These are phyloP conservation scores for Aphodius granarius DNA, from an alignment of 2,888 invertebrate species.

Conservation along the genomic window DNA sequence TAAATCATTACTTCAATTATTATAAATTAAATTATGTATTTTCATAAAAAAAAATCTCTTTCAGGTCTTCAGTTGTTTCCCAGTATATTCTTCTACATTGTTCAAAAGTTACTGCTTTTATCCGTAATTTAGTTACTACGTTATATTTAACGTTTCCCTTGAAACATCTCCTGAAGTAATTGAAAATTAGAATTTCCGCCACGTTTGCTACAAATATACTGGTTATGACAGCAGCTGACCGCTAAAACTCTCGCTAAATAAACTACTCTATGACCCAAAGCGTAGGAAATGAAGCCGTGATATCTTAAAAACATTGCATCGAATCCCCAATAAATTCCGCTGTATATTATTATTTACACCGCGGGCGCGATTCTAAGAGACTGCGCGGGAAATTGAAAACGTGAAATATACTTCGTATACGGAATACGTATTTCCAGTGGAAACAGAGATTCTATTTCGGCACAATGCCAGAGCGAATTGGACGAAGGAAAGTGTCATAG, in stretches of 20 bases:
- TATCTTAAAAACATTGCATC: background rate
- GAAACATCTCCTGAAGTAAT: too few species aligned
- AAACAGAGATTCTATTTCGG: background rate
- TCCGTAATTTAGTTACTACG: too few species aligned
- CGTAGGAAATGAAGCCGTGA: background rate
- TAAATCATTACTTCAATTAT: too few species aligned
- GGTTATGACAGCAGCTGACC: background rate
- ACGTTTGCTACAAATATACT: background rate
- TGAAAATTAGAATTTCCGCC: background rate
- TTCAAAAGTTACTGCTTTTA: too few species aligned
- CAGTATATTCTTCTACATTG: too few species aligned
- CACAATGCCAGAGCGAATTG: background rate
- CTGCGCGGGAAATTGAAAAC: slow-evolving; percentile 13
- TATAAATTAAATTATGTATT: too few species aligned
- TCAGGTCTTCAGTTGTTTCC: too few species aligned
- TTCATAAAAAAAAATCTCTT: too few species aligned
- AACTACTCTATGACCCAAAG: background rate
- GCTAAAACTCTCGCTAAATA: background rate
- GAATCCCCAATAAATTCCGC: slow-evolving; percentile 6
- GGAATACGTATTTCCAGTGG: background rate
- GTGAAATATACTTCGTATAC: slow-evolving; percentile 3
- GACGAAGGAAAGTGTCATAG: background rate
- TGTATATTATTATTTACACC: background rate
- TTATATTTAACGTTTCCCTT: too few species aligned
- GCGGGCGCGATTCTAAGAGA: background rate